A percentile compares a stretch with the other conserved stretches of the same genome.
Conservation (phyloP, 1,140 invertebrate species). For the Bursaphelenchus mucronatus region DNA sequence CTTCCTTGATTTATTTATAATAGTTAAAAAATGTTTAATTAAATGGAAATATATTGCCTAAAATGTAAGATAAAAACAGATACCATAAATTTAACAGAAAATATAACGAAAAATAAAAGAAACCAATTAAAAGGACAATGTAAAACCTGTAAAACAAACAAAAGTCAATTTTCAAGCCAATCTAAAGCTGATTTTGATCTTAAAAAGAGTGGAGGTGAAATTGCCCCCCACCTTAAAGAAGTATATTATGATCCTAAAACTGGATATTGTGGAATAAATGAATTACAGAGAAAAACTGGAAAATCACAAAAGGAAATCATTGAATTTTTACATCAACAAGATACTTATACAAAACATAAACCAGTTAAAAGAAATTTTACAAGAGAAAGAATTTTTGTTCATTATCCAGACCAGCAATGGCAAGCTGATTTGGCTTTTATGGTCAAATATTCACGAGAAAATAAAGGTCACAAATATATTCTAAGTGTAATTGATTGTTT, state of each 20-base stretch:
- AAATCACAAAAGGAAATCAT: slow-evolving; percentile 18
- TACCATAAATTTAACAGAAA: slow-evolving; percentile 17
- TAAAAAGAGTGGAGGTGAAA: too few relatives aligned
- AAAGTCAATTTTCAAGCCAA: slow-evolving; percentile 18
- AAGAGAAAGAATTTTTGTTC: slow-evolving; percentile 33
- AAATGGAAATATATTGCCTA: slow-evolving; percentile 26
- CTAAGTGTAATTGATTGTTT: slow-evolving; percentile 64
- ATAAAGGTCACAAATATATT: slow-evolving; percentile 62
- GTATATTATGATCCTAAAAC: slow-evolving; percentile 26
- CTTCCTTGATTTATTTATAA: too few relatives aligned
- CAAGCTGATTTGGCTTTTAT: slow-evolving; percentile 61
- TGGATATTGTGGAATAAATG: slow-evolving; percentile 26
- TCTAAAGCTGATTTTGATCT: neutral
- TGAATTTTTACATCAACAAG: slow-evolving; percentile 31
- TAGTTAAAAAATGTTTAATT: slow-evolving; percentile 26
- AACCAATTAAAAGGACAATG: slow-evolving; percentile 22
- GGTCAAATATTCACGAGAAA: slow-evolving; percentile 53
- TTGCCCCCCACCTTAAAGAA: too few relatives aligned
- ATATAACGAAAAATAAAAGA: slow-evolving; percentile 21
- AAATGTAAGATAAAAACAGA: slow-evolving; percentile 27
- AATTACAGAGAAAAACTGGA: slow-evolving; percentile 20
- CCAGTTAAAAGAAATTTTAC: slow-evolving; percentile 22
- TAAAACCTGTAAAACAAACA: slow-evolving; percentile 23
- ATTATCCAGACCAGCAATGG: slow-evolving; percentile 60
- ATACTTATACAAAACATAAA: slow-evolving; percentile 32